Conservation (phyloP, 2,113 vertebrate species). For the Lampris megalopsis region DNA sequence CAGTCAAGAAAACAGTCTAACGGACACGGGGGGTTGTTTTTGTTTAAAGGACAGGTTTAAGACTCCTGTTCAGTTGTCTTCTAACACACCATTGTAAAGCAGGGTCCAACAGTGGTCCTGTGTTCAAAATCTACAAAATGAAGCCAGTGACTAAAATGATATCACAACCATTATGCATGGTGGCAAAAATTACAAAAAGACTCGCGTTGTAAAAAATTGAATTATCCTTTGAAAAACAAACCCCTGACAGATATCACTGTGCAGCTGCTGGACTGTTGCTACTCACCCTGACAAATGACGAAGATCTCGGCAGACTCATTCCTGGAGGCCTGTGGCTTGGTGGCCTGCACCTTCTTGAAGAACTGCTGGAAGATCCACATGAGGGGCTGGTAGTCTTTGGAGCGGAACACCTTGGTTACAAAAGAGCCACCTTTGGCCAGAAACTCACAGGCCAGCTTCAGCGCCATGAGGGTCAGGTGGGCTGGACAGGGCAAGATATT, state of each 20-base stretch:
- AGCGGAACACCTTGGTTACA: slow-evolving; percentile 97
- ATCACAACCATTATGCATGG: too few species aligned
- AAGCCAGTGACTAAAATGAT: too few species aligned
- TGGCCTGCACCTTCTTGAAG: slow-evolving; percentile 94
- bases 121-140: too few species aligned
- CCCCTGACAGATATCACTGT: neutral
- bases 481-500: slow-evolving; percentile 76
- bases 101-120: too few species aligned
- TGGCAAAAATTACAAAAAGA: too few species aligned
- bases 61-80: too few species aligned
- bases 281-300: slow-evolving; percentile 94
- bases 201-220: too few species aligned
- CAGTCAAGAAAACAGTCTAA: too few species aligned
- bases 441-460: slow-evolving; percentile 94
- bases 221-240: too few species aligned
- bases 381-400: slow-evolving; percentile 94
- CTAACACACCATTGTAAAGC: too few species aligned
- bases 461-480: slow-evolving; percentile 92
- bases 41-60: too few species aligned
- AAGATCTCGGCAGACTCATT: slow-evolving; percentile 98
- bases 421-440: slow-evolving; percentile 92
- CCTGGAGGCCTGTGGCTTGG: slow-evolving; percentile 96
- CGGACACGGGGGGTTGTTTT: too few species aligned
- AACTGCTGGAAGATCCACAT: slow-evolving; percentile 99
- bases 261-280: neutral